Base-by-base conservation (phyloP, 2,888 invertebrate species). In the Lithophane socia region DNA sequence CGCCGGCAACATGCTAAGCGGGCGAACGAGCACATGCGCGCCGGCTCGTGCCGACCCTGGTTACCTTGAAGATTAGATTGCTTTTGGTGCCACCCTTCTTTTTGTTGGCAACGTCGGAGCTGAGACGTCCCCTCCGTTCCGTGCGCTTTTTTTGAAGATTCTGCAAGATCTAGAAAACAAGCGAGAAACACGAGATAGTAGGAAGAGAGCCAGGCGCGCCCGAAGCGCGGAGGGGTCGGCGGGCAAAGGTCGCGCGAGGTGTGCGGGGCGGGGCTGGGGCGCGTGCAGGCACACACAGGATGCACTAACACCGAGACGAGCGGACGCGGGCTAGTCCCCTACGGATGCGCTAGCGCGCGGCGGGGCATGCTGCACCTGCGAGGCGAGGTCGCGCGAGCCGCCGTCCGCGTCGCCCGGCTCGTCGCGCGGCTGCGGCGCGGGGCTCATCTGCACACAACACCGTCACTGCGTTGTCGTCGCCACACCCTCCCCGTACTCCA, bases 51-150 rank as follows among this genome's bases (percentile, higher is more conserved):
- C 96, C 96, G 96, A 96, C 96, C 97, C 97, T 97, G 97, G 98
- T 99, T 99, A 99, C 99, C 99, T 99, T 99, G 98, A 99, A 98
- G 98, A 99, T 99, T 98, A 99, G 98, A 98, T 98, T 98, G 98
- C 98, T 99, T 98, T 99, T 99, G 98, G 98, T 98, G 98, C 97
- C 98, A 98, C 98, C 98, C 98, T 98, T 98, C 98, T 98, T 98
- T 97, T 98, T 98, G 97, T 98, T 98, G 97, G 97, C 97, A 97
- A 98, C 97, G 97, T 99, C 98, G 97, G 98, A 98, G 98, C 98
- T 98, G 98, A 98, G 98, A 97, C 98, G 98, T 97, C 99, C 99
- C 98, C 99, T 98, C 97, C 99, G 98, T 98, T 99, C 98, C 97
- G 99, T 99, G 98, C 99, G 98, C 98, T 99, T 99, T 99, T 99